phyloP scores from a whole-genome alignment of 2,888 invertebrate genomes.

The Epinotia ramella region DNA sequence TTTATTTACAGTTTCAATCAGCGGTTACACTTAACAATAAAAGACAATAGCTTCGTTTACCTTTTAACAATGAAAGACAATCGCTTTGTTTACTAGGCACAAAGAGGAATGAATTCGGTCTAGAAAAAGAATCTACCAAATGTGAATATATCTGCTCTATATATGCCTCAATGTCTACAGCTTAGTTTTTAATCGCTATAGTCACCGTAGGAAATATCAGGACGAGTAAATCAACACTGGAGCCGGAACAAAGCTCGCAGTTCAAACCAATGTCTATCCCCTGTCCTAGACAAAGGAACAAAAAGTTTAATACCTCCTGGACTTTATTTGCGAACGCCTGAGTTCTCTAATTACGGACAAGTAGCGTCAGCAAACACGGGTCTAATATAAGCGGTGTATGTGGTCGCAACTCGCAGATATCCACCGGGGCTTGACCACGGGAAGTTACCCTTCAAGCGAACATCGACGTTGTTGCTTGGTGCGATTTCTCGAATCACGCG shows the following conservation, averaged over 20 bases:
- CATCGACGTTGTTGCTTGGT: slow-evolving; percentile 8
- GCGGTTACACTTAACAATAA: no score
- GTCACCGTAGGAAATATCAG: slow-evolving; percentile 1
- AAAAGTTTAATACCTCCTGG: slow-evolving; percentile 48
- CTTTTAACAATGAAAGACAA: no score
- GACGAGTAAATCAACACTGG: slow-evolving; percentile 21
- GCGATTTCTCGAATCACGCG: slow-evolving; percentile 26
- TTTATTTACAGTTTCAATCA: no score
- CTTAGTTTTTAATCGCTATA: background rate
- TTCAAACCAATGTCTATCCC: slow-evolving; percentile 39
- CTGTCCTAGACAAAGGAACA: slow-evolving; percentile 44
- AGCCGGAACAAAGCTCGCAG: slow-evolving; percentile 30
- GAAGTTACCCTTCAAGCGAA: slow-evolving; percentile 46
- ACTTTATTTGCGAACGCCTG: slow-evolving; percentile 60
- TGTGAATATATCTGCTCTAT: no score
- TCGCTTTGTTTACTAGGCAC: no score
- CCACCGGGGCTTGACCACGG: slow-evolving; percentile 48
- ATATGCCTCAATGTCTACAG: background rate
- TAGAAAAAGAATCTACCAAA: no score
- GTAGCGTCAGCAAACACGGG: slow-evolving; percentile 65
- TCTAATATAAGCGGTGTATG: slow-evolving; percentile 61
- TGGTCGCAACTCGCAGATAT: slow-evolving; percentile 57
- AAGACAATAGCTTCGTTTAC: no score
- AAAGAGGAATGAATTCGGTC: no score
- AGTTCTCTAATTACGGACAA: slow-evolving; percentile 68